These are phyloP conservation scores for Urosaurus nigricauda DNA, from an alignment of 2,797 vertebrate genomes.

Conservation along the genomic window DNA sequence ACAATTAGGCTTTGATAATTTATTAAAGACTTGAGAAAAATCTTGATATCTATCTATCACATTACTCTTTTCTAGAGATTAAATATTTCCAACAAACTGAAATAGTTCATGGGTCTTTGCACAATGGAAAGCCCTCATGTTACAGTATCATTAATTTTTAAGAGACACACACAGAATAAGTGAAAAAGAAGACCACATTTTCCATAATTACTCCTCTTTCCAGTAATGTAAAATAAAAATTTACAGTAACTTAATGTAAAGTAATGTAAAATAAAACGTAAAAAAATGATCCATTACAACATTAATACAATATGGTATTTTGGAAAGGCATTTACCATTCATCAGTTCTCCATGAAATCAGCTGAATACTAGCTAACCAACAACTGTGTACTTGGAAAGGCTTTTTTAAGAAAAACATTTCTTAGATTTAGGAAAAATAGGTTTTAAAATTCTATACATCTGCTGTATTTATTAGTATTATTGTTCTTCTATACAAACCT, in stretches of 20 bases:
- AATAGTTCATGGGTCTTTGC: neutral
- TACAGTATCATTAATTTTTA: slow-evolving; percentile 5
- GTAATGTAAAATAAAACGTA: neutral
- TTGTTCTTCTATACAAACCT: slow-evolving; percentile 24
- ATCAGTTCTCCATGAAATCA: neutral
- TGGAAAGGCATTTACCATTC: neutral
- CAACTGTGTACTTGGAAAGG: no score
- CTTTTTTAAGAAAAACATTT: neutral
- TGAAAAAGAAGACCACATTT: neutral
- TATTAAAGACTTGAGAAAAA: slow-evolving; percentile 11
- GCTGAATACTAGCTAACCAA: neutral
- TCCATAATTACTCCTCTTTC: slow-evolving; percentile 7
- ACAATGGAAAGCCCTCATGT: slow-evolving; percentile 7
- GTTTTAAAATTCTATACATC: slow-evolving; percentile 1
- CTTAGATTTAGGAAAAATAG: neutral
- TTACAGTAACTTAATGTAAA: neutral
- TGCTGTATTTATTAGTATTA: neutral
- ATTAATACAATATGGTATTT: slow-evolving; percentile 6
- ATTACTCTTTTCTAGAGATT: neutral
- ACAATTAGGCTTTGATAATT: slow-evolving; percentile 10
- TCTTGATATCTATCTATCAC: neutral
- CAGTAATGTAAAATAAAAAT: neutral
- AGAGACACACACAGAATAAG: neutral
- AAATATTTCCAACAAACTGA: neutral
- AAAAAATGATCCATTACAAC: neutral